phyloP scores from a whole-genome alignment of 2,888 invertebrate genomes.

The Torymus aiolomorphi region DNA sequence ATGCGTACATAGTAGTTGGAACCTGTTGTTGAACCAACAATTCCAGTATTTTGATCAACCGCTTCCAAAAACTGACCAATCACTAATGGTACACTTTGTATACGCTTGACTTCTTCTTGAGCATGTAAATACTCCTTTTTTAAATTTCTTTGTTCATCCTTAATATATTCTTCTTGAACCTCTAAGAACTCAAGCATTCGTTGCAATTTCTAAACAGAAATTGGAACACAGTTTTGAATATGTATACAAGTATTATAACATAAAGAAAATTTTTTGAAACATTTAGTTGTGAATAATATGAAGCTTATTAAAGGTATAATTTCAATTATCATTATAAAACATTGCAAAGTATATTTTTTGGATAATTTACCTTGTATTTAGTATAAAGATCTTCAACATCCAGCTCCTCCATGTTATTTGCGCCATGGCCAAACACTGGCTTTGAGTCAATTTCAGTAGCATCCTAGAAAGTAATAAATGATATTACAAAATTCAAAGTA shows the following conservation, averaged over 20 bases:
- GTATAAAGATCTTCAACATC: constrained; percentile 96
- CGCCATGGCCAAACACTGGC: constrained; percentile 81
- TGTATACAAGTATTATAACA: too few species aligned
- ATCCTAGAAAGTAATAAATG: constrained; percentile 77
- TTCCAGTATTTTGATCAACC: constrained; percentile 99
- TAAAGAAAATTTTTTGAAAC: neutral
- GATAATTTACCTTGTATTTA: constrained; percentile 88
- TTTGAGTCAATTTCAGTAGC: constrained; percentile 82
- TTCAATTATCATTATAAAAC: neutral
- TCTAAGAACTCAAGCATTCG: constrained; percentile 97
- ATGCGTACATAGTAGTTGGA: constrained; percentile 99
- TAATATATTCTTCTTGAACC: constrained; percentile 99
- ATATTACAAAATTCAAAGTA: neutral
- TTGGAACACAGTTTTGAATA: neutral
- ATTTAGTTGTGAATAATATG: neutral
- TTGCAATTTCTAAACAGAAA: constrained; percentile 87
- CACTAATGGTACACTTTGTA: constrained; percentile 98
- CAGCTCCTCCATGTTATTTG: constrained; percentile 86
- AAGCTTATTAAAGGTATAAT: neutral
- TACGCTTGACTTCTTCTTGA: constrained; percentile 97
- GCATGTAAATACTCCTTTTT: constrained; percentile 99
- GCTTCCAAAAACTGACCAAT: constrained; percentile 99
- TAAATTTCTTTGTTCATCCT: constrained; percentile 98
- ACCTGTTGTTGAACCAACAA: constrained; percentile 99
- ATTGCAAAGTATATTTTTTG: neutral